phyloP scores from a whole-genome alignment of 2,888 invertebrate species.

The Hirtodrosophila duncani region DNA sequence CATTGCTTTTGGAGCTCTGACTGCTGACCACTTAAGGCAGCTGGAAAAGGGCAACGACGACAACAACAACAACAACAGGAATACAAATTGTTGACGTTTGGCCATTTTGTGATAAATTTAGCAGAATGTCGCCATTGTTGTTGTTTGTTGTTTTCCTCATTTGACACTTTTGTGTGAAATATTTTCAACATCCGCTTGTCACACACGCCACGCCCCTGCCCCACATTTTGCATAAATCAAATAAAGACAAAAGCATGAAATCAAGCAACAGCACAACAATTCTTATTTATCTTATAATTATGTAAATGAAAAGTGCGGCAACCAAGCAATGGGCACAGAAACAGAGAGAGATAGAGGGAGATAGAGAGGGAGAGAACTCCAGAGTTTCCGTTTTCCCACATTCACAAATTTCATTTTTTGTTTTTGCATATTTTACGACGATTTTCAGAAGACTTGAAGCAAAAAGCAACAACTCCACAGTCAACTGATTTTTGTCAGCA shows the following conservation, averaged over 20 bases:
- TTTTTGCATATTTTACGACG: slow-evolving; percentile 31
- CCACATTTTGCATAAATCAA: slow-evolving; percentile 58
- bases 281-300: slow-evolving; percentile 71
- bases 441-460: slow-evolving; percentile 9
- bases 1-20: slow-evolving; percentile 39
- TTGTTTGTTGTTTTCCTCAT: slow-evolving; percentile 60
- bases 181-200: slow-evolving; percentile 59
- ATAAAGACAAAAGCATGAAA: slow-evolving; percentile 43
- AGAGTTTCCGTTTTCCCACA: slow-evolving; percentile 2
- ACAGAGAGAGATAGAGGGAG: not conserved
- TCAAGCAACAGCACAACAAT: slow-evolving; percentile 36
- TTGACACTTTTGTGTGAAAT: slow-evolving; percentile 63
- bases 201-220: slow-evolving; percentile 36
- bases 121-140: slow-evolving; percentile 42
- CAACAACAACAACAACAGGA: slow-evolving; percentile 18
- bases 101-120: slow-evolving; percentile 62
- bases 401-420: slow-evolving; percentile 22
- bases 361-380: not conserved
- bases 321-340: not conserved
- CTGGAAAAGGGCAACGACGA: slow-evolving; percentile 1
- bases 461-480: slow-evolving; percentile 7
- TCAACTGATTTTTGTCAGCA: slow-evolving; percentile 25
- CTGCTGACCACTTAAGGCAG: slow-evolving; percentile 50
- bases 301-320: slow-evolving; percentile 48
- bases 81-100: slow-evolving; percentile 5